phyloP scores from a whole-genome alignment of 2,888 invertebrate species.

The Eupeodes luniger region DNA sequence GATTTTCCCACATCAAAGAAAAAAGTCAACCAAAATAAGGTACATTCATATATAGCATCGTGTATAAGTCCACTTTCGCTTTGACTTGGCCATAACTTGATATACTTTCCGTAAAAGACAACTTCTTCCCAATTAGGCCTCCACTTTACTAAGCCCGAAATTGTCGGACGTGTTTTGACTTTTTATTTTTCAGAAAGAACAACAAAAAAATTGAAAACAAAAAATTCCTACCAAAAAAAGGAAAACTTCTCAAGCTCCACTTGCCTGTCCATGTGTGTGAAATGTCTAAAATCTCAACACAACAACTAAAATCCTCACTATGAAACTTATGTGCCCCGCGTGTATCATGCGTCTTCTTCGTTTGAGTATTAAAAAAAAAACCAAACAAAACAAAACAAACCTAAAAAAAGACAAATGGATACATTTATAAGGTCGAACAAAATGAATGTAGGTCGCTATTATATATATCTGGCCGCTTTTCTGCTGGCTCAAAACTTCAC shows the following conservation, averaged over 20 bases:
- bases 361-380: not conserved
- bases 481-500: slow-evolving; percentile 64
- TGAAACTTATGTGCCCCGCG: slow-evolving; percentile 12
- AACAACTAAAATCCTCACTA: slow-evolving; percentile 35
- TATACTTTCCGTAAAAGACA: slow-evolving; percentile 37
- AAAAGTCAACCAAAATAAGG: not conserved
- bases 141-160: slow-evolving; percentile 68
- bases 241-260: slow-evolving; percentile 8
- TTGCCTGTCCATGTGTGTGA: slow-evolving; percentile 31
- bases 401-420: slow-evolving; percentile 42
- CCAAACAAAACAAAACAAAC: not conserved
- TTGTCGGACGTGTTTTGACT: slow-evolving; percentile 69
- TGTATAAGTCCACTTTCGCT: slow-evolving; percentile 56
- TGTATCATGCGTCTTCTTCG: slow-evolving; percentile 32
- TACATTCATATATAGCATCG: not conserved
- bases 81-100: slow-evolving; percentile 59
- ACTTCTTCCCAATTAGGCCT: slow-evolving; percentile 70
- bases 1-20: slow-evolving; percentile 29
- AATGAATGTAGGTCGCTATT: slow-evolving; percentile 71
- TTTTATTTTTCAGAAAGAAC: slow-evolving; percentile 43
- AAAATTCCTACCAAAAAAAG: not conserved
- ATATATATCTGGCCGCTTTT: not conserved
- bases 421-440: slow-evolving; percentile 49
- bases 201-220: not conserved
- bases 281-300: slow-evolving; percentile 64